phyloP scores from a whole-genome alignment of 2,888 invertebrate genomes.

The Hirtodrosophila cameraria region DNA sequence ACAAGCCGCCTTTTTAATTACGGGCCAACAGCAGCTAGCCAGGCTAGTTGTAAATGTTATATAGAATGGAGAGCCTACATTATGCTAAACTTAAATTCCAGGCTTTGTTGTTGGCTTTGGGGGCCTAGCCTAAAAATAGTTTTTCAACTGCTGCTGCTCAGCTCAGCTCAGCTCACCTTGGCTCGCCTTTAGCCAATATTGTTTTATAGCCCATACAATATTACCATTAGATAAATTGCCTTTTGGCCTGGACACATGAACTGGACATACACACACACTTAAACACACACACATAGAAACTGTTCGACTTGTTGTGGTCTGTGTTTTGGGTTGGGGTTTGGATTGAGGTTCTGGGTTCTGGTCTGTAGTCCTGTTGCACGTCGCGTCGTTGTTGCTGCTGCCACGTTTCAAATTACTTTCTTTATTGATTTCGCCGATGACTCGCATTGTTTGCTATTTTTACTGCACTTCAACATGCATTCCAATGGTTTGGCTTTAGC shows the following conservation, averaged over 20 bases:
- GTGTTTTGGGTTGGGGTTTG: neutral
- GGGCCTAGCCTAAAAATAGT: conserved; percentile 65
- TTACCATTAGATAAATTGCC: conserved; percentile 78
- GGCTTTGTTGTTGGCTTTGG: neutral
- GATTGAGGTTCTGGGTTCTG: neutral
- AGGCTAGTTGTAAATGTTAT: neutral
- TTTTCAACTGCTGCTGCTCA: neutral
- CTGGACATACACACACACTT: conserved; percentile 40
- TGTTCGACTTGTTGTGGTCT: conserved; percentile 5
- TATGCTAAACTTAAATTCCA: conserved; percentile 24
- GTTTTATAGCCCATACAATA: conserved; percentile 79
- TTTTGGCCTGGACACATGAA: conserved; percentile 60
- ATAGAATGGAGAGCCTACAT: conserved; percentile 20
- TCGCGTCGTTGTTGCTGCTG: conserved; percentile 14
- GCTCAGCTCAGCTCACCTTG: conserved; percentile 10
- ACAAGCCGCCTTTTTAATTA: conserved; percentile 50
- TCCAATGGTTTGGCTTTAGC: conserved; percentile 33
- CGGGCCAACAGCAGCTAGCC: conserved; percentile 17
- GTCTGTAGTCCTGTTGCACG: conserved; percentile 6
- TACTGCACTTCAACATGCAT: conserved; percentile 74
- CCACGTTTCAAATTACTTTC: conserved; percentile 80
- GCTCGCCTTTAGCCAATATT: conserved; percentile 76
- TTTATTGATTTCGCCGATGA: conserved; percentile 75
- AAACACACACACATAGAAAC: too few relatives aligned
- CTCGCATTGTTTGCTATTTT: conserved; percentile 75